Base-by-base conservation (phyloP, 2,113 vertebrate genomes). In the Lasiurus borealis region DNA sequence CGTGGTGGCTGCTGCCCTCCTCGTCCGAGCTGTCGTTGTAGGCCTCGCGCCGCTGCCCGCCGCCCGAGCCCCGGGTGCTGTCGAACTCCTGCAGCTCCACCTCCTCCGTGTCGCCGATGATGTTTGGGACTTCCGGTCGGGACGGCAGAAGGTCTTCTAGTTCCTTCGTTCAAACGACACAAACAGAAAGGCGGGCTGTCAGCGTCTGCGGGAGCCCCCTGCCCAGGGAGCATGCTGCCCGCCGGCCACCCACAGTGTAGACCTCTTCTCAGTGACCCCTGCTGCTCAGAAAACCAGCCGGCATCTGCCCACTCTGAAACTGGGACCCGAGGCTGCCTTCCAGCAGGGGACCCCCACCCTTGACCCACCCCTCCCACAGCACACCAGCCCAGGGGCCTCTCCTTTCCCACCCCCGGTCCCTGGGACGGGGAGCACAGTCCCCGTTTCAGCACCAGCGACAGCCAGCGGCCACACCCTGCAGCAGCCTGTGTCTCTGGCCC, bases 21-120 rank as follows among this genome's bases (percentile, higher is more conserved):
- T 99, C 99, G 95, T 99, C 99, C 80, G 99, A 99, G 96, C 99
- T 99, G 98, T 99, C 99, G 0, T 99, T 99, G 91, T 99, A 99
- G 31, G 99, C 99, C 97, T 99, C 99, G 76, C 99, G 99, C 93
- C 99, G 98, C 97, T 99, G 99, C 91, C 99, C 99, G 40, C 99
- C 98, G 86, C 99, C 98, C 29, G 99, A 99, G 90, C 99, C 99
- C 97, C 99, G 99, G 97, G 99, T 99, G 93, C 97, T 98, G 97
- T 99, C 99, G 85, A 99, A 99, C 96, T 99, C 99, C 91, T 99
- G 99, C 96, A 99, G 99, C 97, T 99, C 99, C 72, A 99, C 99
- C 94, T 99, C 99, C 97, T 99, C 99, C 1, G 99, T 99, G 86
- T 99, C 99, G 66, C 99, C 98, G 85, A 99, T 98, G 72, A 99